A percentile compares a stretch with the other conserved stretches of the same genome.
Conservation (phyloP, 2,797 vertebrate genomes). For the Simalia tracyae region DNA sequence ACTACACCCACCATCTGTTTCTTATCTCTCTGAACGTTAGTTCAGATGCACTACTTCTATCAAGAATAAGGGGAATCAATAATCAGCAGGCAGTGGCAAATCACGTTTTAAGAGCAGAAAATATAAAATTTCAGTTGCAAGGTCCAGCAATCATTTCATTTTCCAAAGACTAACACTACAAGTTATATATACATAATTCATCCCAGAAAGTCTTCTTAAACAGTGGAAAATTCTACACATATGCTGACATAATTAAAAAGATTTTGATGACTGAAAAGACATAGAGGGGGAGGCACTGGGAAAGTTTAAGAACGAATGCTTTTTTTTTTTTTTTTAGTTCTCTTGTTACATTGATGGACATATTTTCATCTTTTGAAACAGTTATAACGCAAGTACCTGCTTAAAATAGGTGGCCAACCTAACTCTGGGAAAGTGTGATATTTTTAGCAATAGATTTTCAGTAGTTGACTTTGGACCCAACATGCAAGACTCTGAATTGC, state of each 20-base stretch:
- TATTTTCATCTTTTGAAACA: slow-evolving; percentile 53
- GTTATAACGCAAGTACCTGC: slow-evolving; percentile 58
- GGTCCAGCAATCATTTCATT: slow-evolving; percentile 34
- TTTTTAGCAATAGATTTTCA: slow-evolving; percentile 40
- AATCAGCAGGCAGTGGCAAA: background rate
- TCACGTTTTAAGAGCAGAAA: background rate
- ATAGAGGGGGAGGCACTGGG: slow-evolving; percentile 49
- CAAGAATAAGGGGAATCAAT: background rate
- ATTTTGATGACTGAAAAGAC: slow-evolving; percentile 62
- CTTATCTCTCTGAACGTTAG: background rate
- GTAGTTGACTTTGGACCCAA: slow-evolving; percentile 54
- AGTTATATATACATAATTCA: slow-evolving; percentile 49
- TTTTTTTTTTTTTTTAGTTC: slow-evolving; percentile 45
- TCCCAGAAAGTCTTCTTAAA: slow-evolving; percentile 45
- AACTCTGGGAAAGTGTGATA: slow-evolving; percentile 62
- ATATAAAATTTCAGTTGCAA: slow-evolving; percentile 37
- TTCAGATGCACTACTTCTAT: background rate
- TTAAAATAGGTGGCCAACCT: slow-evolving; percentile 58
- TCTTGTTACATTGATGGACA: slow-evolving; percentile 60
- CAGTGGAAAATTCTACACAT: slow-evolving; percentile 49
- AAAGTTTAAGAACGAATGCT: slow-evolving; percentile 51
- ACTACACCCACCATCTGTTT: slow-evolving; percentile 23
- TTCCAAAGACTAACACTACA: slow-evolving; percentile 17
- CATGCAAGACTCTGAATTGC: slow-evolving; percentile 53
- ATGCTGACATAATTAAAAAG: slow-evolving; percentile 53